Evolutionary conservation across 2,113 vertebrate genomes (phyloP), one percentile per base, ranked within the genome.

Genomic region (Mormyrus lacerda): DNA sequence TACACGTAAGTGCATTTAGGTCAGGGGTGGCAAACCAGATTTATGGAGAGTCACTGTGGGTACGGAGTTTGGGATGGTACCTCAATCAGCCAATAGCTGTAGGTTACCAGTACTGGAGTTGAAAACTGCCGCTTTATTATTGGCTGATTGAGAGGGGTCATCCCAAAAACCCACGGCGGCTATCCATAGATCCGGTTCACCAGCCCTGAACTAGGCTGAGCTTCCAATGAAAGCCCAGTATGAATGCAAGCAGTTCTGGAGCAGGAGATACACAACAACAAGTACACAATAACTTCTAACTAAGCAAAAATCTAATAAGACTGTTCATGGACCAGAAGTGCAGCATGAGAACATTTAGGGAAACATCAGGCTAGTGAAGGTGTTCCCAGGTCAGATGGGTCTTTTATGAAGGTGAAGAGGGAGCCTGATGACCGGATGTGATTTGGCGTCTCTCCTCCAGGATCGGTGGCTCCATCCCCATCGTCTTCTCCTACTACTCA

Each of bases 401-500:
- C 53, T 21, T 55, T 58, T 19, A 5, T 58, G 53, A 58, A 58
- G 53, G 53, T 58, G 19, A 5, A 58, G 53, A 58, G 0, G 21
- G 53, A 58, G 5, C 24, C 53, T 58, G 53, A 58, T 58, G 19
- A 24, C 53, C 2, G 19, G 5, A 21, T 21, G 19, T 58, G 53
- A 21, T 58, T 58, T 1, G 19, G 53, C 53, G 17, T 90, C 53
- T 35, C 89, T 42, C 5, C 89, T 89, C 2, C 92, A 99, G 98
- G 50, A 99, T 99, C 0, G 98, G 98, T 0, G 98, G 98, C 48
- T 99, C 98, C 90, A 99, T 99, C 92, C 98, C 98, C 90, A 99
- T 99, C 0, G 98, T 99, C 79, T 99, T 99, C 92, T 99, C 98
- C 88, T 99, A 99, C 91, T 99, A 99, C 93, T 99, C 98, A 0